A percentile compares a stretch with the other conserved stretches of the same genome.
Evolutionary conservation across 2,113 vertebrate species (phyloP).

Genomic region (Rhadina sibilatrix): DNA sequence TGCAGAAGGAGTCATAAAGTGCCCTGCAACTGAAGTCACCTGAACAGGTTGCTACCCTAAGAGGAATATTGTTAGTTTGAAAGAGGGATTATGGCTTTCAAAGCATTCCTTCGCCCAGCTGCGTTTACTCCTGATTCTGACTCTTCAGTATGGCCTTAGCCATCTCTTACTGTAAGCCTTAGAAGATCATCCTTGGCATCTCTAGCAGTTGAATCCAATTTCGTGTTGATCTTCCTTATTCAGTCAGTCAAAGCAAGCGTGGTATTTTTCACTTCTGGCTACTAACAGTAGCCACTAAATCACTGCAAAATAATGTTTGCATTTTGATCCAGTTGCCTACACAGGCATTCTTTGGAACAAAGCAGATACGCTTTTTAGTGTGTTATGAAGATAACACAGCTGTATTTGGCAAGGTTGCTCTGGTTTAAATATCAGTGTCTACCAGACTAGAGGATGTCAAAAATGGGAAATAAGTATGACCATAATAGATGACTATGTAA

Average conservation of each 20-base stretch:
- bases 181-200: neutral
- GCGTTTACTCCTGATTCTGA: slow-evolving; percentile 16
- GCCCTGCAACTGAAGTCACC: neutral
- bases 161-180: neutral
- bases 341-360: neutral
- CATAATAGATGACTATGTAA: slow-evolving; percentile 2
- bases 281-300: neutral
- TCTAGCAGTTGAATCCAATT: neutral
- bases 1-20: neutral
- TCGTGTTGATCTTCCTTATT: neutral
- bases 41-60: neutral
- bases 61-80: neutral
- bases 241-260: neutral
- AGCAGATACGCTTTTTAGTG: neutral
- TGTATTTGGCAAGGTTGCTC: slow-evolving; percentile 16
- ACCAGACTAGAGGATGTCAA: slow-evolving; percentile 7
- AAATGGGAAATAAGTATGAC: slow-evolving; percentile 6
- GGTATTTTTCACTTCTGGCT: neutral
- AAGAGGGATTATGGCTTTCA: neutral
- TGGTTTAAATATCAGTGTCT: slow-evolving; percentile 24
- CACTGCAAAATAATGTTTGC: neutral
- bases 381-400: slow-evolving; percentile 22
- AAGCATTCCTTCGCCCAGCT: neutral
- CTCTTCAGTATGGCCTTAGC: neutral
- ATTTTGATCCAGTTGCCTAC: neutral